Evolutionary conservation across 2,888 invertebrate species (phyloP), one percentile per base, ranked within the genome.

Genomic region (Synergus umbraculus): DNA sequence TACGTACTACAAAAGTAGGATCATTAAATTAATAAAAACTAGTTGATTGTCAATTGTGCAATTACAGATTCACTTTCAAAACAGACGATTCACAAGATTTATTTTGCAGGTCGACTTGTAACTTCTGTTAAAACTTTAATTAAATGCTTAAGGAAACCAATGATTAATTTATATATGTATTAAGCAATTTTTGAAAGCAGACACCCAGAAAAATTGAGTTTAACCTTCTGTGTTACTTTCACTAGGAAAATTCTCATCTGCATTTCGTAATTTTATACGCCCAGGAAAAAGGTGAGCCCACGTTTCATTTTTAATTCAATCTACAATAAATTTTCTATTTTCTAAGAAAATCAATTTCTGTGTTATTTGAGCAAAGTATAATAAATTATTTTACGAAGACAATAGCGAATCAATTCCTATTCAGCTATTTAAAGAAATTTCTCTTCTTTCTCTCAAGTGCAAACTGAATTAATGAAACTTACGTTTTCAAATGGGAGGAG

Each of bases 21-120:
- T 73, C 54, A 73, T 73, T 73, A 73, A 54, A 58, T 29, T 54
- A 73, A 37, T 54, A 73, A 73, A 73, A 73, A 73, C 29, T 73
- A 49, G 69, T 49, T 15, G 73, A 73, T 10, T 73, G 10, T 54
- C n/a, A 73, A 58, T 73, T 73, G 15, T 49, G 69, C 46, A 69
- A 69, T 69, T n/a, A 54, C 49, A 58, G 12, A 58, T 73, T 58
- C 73, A 49, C 54, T 73, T 73, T 54, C 37, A 37, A 73, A 54
- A n/a, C 8, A 5, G n/a, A 49, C n/a, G n/a, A 73, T 54, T 54
- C 69, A 29, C 69, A 49, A 49, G 29, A 58, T 15, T 41, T 41
- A 54, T 54, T 54, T 58, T 54, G 37, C 54, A 54, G 37, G n/a
- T n/a, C 54, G n/a, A 58, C 13, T 29, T 63, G 13, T 29, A 46